These are phyloP conservation scores for Bolborhynchus lineola DNA, from an alignment of 2,113 vertebrate species.

Conservation along the genomic window DNA sequence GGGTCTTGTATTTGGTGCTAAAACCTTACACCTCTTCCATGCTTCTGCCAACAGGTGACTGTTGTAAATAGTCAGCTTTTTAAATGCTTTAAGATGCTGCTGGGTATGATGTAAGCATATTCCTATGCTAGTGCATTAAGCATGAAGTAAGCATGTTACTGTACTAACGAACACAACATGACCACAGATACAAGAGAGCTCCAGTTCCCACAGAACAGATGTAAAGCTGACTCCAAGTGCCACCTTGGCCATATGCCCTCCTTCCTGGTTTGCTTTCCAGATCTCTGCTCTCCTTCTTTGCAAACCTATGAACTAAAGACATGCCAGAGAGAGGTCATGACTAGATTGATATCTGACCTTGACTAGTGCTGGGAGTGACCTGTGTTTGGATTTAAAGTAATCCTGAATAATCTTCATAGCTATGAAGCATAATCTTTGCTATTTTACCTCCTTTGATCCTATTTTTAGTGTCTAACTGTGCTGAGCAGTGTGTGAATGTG, in stretches of 20 bases:
- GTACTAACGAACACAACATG: neutral
- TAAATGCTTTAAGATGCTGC: neutral
- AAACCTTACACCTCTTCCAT: neutral
- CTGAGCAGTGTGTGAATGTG: neutral
- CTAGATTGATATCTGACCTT: neutral
- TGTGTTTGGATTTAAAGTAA: neutral
- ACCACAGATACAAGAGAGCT: neutral
- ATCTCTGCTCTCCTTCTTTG: neutral
- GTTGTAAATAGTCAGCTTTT: neutral
- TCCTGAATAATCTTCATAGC: neutral
- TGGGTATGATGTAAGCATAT: neutral
- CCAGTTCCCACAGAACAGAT: neutral
- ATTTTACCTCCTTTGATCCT: neutral
- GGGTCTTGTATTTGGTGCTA: neutral
- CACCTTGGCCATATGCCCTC: neutral
- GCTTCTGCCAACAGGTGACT: neutral
- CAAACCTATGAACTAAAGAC: neutral
- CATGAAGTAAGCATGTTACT: neutral
- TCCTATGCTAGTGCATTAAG: neutral
- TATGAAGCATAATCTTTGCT: neutral
- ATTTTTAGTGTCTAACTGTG: neutral
- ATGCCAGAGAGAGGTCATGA: neutral
- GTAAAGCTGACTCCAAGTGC: neutral
- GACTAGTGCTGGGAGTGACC: neutral
- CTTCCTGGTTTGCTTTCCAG: neutral